Evolutionary conservation across 1,140 invertebrate species (phyloP).

Genomic region (Tribolium madens): DNA sequence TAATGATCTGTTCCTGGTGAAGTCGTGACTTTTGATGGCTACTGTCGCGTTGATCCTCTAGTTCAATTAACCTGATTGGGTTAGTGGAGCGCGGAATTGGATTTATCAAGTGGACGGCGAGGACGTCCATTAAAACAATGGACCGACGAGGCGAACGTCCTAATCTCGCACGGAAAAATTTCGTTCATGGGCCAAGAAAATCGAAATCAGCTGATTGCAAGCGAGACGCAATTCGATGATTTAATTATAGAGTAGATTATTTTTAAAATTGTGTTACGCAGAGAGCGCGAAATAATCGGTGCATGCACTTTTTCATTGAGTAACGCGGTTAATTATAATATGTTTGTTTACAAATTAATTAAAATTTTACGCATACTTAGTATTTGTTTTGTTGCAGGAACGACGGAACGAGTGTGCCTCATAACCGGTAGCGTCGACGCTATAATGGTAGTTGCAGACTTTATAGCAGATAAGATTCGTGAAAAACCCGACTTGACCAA

Average conservation of each 20-base stretch:
- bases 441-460: conserved; percentile 93
- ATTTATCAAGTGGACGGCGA: not conserved
- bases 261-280: not conserved
- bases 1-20: conserved; percentile 14
- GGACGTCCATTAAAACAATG: not conserved
- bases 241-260: not conserved
- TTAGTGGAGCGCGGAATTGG: conserved; percentile 13
- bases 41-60: not conserved
- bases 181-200: not conserved
- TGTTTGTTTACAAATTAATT: not conserved
- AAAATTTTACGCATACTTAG: not conserved
- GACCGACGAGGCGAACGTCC: not conserved
- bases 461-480: conserved; percentile 98
- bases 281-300: not conserved
- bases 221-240: not conserved
- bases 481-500: conserved; percentile 96
- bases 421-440: conserved; percentile 95
- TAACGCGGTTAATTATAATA: not conserved
- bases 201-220: not conserved
- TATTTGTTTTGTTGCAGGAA: conserved; percentile 76
- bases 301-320: not conserved
- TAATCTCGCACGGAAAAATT: not conserved
- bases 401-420: conserved; percentile 95
- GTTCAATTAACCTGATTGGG: not conserved
- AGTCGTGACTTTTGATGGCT: not conserved